A percentile compares a stretch with the other conserved stretches of the same genome.
Conservation (phyloP, 2,113 vertebrate genomes). For the Todiramphus saurophagus region DNA sequence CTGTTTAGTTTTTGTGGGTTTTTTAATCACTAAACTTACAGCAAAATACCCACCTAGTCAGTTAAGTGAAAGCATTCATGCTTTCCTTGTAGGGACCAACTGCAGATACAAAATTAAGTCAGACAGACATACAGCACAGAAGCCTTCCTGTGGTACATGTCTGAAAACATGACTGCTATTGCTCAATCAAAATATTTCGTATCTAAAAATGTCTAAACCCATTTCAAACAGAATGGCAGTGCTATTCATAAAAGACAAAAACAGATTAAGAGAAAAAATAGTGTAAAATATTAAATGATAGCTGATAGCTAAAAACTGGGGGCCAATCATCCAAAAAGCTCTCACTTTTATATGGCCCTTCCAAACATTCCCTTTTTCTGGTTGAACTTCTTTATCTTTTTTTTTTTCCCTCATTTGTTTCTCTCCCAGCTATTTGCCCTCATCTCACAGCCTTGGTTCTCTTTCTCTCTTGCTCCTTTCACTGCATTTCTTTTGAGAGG, state of each 20-base stretch:
- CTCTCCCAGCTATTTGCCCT: not conserved
- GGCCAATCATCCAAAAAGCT: not conserved
- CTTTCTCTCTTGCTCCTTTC: not conserved
- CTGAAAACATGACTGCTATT: not conserved
- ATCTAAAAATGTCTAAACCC: not conserved
- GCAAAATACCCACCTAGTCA: not conserved
- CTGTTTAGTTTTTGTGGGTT: not conserved
- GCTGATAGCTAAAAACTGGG: not conserved
- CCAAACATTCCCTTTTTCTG: not conserved
- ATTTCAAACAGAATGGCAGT: not conserved
- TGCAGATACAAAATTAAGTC: not conserved
- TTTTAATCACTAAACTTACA: not conserved
- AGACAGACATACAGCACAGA: not conserved
- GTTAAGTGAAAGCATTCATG: not conserved
- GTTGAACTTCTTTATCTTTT: not conserved
- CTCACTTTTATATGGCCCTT: not conserved
- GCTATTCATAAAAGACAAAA: not conserved
- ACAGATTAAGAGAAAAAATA: not conserved
- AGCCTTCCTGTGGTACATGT: not conserved
- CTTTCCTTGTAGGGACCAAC: not conserved
- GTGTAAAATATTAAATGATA: not conserved
- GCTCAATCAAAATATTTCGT: not conserved
- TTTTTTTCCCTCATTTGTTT: not conserved
- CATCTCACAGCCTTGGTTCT: not conserved
- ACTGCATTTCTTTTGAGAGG: not conserved